Evolutionary conservation across 2,888 invertebrate genomes (phyloP).

Genomic region (Tineola bisselliella): DNA sequence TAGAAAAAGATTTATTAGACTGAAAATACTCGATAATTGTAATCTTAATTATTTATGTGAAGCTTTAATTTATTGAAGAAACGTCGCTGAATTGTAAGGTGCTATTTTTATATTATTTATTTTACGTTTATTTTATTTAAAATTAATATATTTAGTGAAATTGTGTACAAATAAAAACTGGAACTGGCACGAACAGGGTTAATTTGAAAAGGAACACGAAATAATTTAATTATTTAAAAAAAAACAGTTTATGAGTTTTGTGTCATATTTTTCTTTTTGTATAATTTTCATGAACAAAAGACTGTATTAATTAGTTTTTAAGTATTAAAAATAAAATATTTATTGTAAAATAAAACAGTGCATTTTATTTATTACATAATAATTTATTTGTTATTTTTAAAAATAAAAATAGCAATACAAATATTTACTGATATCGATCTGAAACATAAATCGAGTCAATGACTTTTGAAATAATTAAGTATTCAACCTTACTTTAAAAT

Average conservation of each 20-base stretch:
- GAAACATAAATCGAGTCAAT: too few relatives aligned
- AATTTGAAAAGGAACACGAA: background rate
- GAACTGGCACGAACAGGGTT: background rate
- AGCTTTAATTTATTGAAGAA: background rate
- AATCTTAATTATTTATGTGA: background rate
- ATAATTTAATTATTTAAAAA: background rate
- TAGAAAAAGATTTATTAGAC: background rate
- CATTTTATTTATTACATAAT: background rate
- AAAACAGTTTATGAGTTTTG: too few relatives aligned
- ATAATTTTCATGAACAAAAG: constrained; percentile 22
- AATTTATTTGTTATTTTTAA: background rate
- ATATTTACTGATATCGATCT: too few relatives aligned
- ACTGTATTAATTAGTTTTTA: constrained; percentile 27
- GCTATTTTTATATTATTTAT: constrained; percentile 16
- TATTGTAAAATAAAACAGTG: background rate
- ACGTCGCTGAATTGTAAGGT: background rate
- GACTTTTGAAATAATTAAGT: too few relatives aligned
- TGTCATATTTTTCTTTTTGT: background rate
- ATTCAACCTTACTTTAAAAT: too few relatives aligned
- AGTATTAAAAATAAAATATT: constrained; percentile 15
- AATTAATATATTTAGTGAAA: background rate
- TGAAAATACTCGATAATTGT: background rate
- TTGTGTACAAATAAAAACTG: background rate
- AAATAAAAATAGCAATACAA: background rate
- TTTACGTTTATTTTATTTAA: constrained; percentile 15